phyloP scores from a whole-genome alignment of 1,140 invertebrate species.

The Caligus rogercresseyi region DNA sequence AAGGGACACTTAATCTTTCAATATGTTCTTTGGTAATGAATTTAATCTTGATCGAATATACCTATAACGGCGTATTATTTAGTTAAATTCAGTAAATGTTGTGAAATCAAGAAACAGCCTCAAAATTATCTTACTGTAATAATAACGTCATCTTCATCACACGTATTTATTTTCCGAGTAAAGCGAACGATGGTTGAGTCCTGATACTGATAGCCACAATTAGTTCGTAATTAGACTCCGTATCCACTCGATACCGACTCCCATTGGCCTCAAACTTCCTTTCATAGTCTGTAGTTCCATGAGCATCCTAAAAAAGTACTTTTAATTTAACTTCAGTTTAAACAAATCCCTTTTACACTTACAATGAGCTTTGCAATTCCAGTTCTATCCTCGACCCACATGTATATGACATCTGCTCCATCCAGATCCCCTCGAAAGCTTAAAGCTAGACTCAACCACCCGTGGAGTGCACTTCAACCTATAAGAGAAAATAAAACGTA shows the following conservation, averaged over 20 bases:
- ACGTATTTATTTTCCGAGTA: slow-evolving; percentile 51
- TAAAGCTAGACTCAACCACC: slow-evolving; percentile 53
- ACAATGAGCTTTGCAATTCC: slow-evolving; percentile 2
- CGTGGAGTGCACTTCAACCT: slow-evolving; percentile 41
- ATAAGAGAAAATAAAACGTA: slow-evolving; percentile 40
- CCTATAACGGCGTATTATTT: no score
- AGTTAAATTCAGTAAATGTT: no score
- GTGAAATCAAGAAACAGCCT: no score
- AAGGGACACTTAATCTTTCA: no score
- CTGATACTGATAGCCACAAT: slow-evolving; percentile 47
- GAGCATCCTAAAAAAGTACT: slow-evolving; percentile 45
- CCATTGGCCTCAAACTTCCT: slow-evolving; percentile 31
- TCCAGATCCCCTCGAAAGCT: slow-evolving; percentile 48
- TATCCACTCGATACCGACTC: slow-evolving; percentile 35
- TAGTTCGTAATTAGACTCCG: slow-evolving; percentile 51
- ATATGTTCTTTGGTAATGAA: no score
- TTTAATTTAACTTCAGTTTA: slow-evolving; percentile 24
- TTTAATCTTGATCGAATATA: no score
- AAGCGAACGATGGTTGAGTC: slow-evolving; percentile 56
- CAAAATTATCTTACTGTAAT: slow-evolving; percentile 31
- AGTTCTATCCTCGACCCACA: slow-evolving; percentile 53
- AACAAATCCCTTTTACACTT: slow-evolving; percentile 6
- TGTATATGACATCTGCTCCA: slow-evolving; percentile 56
- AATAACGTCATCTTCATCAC: slow-evolving; percentile 50
- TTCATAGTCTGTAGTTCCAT: slow-evolving; percentile 43